A percentile compares a stretch with the other conserved stretches of the same genome.
Evolutionary conservation across 1,140 invertebrate genomes (phyloP).

Genomic region (Mesaphorura yosii): DNA sequence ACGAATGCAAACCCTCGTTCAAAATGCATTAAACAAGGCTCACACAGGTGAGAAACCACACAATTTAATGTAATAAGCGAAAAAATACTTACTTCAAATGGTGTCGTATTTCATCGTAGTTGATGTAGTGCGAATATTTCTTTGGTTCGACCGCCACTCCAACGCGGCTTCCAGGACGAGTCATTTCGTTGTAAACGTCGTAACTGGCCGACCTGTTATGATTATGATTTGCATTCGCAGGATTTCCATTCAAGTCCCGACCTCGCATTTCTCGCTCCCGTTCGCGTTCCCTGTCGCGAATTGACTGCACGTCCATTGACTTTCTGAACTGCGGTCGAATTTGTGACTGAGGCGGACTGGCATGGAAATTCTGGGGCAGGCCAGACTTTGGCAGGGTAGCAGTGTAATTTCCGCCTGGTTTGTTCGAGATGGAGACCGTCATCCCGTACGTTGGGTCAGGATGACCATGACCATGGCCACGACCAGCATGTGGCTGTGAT

Average conservation of each 20-base stretch:
- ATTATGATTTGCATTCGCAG: constrained; percentile 33
- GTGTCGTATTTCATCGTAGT: constrained; percentile 71
- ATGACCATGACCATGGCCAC: too few relatives aligned
- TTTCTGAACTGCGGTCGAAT: constrained; percentile 19
- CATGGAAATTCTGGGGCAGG: too few relatives aligned
- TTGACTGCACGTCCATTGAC: constrained; percentile 17
- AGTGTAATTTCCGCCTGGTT: constrained; percentile 6
- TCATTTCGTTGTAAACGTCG: constrained; percentile 38
- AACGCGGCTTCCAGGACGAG: constrained; percentile 43
- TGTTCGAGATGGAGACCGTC: constrained; percentile 20
- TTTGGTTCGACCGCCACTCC: constrained; percentile 45
- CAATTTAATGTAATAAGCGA: too few relatives aligned
- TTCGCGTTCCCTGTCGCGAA: constrained; percentile 30
- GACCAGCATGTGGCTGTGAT: too few relatives aligned
- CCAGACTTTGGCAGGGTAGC: neutral
- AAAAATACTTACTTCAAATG: constrained; percentile 54
- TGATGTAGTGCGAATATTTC: constrained; percentile 64
- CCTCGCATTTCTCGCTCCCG: constrained; percentile 27
- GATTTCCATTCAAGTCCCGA: constrained; percentile 25
- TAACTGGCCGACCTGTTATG: constrained; percentile 40
- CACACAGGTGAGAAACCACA: too few relatives aligned
- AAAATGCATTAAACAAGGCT: too few relatives aligned
- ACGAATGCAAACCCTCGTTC: too few relatives aligned
- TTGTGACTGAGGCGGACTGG: too few relatives aligned
- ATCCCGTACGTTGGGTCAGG: constrained; percentile 20